These are phyloP conservation scores for Sclerurus mexicanus DNA, from an alignment of 2,113 vertebrate species.

Conservation along the genomic window DNA sequence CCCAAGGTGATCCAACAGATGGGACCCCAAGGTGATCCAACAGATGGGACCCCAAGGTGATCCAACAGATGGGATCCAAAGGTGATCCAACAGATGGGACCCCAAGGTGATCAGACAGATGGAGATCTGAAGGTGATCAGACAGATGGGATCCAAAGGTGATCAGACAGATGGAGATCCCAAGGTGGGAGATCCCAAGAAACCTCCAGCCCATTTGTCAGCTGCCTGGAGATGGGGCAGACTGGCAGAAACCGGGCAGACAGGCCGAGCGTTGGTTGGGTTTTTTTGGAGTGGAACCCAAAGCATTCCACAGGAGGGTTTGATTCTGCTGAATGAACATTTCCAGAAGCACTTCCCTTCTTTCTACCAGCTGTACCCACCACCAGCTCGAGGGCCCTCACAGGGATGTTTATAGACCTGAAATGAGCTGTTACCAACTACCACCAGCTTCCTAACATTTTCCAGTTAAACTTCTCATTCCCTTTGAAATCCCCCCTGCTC, in stretches of 20 bases:
- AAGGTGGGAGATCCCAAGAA: background rate
- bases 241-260: background rate
- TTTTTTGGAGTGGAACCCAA: background rate
- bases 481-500: background rate
- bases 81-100: too few relatives aligned
- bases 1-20: too few relatives aligned
- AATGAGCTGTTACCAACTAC: background rate
- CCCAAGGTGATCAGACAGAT: too few relatives aligned
- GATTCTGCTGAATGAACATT: background rate
- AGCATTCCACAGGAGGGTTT: background rate
- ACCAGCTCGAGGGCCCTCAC: background rate
- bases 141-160: too few relatives aligned
- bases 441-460: background rate
- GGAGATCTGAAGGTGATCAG: too few relatives aligned
- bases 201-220: background rate
- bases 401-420: background rate
- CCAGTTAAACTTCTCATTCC: background rate
- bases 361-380: background rate
- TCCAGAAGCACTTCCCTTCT: background rate
- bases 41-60: too few relatives aligned
- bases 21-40: too few relatives aligned
- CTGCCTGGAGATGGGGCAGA: background rate
- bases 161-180: too few relatives aligned
- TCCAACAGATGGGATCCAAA: too few relatives aligned
- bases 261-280: background rate